These are phyloP conservation scores for Hypsibius dujardini DNA, from an alignment of 1,140 invertebrate species.

Conservation along the genomic window DNA sequence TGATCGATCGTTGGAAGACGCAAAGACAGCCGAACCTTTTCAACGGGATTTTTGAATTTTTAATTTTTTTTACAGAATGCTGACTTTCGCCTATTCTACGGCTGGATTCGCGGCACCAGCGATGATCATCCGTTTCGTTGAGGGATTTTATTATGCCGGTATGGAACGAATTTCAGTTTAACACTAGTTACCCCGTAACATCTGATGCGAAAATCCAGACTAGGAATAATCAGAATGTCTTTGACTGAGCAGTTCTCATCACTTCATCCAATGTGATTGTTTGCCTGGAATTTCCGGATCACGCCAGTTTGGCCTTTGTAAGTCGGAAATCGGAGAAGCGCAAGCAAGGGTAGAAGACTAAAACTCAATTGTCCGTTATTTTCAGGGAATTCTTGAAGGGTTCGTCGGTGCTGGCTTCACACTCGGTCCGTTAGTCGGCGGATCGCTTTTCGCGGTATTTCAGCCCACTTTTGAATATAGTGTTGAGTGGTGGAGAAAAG, in stretches of 20 bases:
- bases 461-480: not conserved
- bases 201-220: too few species aligned
- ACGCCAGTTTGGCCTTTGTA: slow-evolving; percentile 12
- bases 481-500: too few species aligned
- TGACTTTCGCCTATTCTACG: not conserved
- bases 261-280: slow-evolving; percentile 12
- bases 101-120: not conserved
- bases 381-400: slow-evolving; percentile 13
- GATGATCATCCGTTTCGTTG: not conserved
- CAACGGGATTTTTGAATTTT: too few species aligned
- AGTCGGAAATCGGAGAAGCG: too few species aligned
- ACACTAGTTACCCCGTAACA: too few species aligned
- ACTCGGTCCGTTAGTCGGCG: not conserved
- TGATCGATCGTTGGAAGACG: too few species aligned
- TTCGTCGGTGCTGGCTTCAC: slow-evolving; percentile 13
- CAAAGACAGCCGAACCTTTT: too few species aligned
- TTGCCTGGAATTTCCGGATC: slow-evolving; percentile 10
- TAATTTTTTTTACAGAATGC: not conserved
- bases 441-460: not conserved
- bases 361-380: too few species aligned
- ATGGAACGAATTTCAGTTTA: too few species aligned
- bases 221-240: too few species aligned
- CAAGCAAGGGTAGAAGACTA: too few species aligned
- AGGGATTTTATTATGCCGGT: slow-evolving; percentile 13
- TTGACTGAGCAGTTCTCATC: slow-evolving; percentile 10